These are phyloP conservation scores for Bubo scandiacus DNA, from an alignment of 2,113 vertebrate genomes.

Conservation along the genomic window DNA sequence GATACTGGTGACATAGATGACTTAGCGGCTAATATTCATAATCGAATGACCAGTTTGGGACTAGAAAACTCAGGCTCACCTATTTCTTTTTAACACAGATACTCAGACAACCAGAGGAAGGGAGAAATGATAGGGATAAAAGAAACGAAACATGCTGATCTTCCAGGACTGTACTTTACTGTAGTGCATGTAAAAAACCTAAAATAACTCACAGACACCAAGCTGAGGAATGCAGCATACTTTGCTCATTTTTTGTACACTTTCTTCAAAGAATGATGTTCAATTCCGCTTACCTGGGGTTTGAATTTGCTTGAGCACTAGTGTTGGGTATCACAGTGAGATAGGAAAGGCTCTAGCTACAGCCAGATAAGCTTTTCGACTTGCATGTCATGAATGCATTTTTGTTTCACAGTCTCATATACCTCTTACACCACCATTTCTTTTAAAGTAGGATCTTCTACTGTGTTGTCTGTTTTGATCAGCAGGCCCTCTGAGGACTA, in stretches of 20 bases:
- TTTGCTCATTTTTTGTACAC: background rate
- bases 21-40: background rate
- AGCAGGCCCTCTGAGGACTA: background rate
- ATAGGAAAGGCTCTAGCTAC: background rate
- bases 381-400: background rate
- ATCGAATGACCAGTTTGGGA: background rate
- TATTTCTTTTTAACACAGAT: background rate
- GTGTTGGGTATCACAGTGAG: background rate
- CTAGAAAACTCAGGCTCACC: background rate
- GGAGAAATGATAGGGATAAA: background rate
- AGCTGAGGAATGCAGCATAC: background rate
- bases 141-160: background rate
- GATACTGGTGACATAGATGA: background rate
- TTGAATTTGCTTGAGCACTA: background rate
- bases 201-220: background rate
- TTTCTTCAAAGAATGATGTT: background rate
- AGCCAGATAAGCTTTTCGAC: background rate
- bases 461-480: background rate
- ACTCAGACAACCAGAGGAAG: background rate
- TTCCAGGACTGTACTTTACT: background rate
- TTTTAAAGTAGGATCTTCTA: background rate
- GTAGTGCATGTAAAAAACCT: background rate
- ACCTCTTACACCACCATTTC: background rate
- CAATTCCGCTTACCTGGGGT: rapidly evolving
- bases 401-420: background rate